phyloP scores from a whole-genome alignment of 2,888 invertebrate species.

The Orthonevra nobilis region DNA sequence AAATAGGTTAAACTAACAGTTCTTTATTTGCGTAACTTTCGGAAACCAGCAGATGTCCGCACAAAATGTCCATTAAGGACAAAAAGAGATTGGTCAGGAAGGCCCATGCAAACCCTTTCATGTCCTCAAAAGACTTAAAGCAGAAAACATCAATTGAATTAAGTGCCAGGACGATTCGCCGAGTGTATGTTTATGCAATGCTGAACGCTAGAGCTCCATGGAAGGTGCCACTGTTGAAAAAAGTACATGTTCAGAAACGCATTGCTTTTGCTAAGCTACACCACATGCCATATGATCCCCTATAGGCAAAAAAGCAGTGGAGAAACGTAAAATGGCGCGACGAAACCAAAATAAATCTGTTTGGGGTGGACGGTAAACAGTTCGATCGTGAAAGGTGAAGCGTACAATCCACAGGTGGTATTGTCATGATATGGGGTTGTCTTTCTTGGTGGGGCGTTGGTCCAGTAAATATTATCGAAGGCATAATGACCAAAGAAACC shows the following conservation, averaged over 20 bases:
- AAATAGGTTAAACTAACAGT: no score
- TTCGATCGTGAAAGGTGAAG: not conserved
- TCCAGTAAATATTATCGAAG: constrained; percentile 26
- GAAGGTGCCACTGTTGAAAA: not conserved
- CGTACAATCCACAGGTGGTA: not conserved
- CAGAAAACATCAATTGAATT: not conserved
- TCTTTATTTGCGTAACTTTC: no score
- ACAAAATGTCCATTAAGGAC: not conserved
- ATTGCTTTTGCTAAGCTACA: no score
- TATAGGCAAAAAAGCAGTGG: no score
- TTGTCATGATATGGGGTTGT: no score
- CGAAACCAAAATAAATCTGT: no score
- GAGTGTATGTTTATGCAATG: not conserved
- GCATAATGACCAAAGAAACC: constrained; percentile 58
- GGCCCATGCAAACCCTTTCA: not conserved
- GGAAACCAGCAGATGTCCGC: not conserved
- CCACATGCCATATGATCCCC: no score
- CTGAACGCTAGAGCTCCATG: not conserved
- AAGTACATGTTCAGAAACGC: no score
- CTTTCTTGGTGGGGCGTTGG: constrained; percentile 51
- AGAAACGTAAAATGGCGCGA: no score
- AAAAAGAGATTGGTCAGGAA: not conserved
- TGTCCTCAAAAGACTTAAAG: not conserved
- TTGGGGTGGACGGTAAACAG: not conserved
- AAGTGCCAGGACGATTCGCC: not conserved